Evolutionary conservation across 2,888 invertebrate genomes (phyloP).

Genomic region (Limnephilus rhombicus): DNA sequence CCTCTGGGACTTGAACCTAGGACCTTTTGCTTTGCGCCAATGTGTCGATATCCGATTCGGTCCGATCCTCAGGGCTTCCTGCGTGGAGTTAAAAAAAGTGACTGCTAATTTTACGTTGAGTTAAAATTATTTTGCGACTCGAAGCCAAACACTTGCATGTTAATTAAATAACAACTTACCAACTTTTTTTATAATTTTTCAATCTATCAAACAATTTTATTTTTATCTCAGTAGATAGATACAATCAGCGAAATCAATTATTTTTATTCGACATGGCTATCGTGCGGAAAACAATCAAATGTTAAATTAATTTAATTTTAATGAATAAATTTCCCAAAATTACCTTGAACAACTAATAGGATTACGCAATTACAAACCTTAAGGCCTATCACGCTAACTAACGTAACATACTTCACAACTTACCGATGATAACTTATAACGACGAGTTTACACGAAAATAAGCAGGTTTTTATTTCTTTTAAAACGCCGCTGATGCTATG

Average conservation of each 20-base stretch:
- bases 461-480: too few species aligned
- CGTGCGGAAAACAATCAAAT: neutral
- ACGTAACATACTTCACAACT: neutral
- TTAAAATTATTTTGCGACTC: neutral
- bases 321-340: neutral
- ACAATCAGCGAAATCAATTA: neutral
- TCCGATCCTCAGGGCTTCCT: too few species aligned
- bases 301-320: neutral
- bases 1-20: too few species aligned
- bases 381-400: neutral
- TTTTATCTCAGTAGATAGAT: neutral
- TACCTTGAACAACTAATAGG: neutral
- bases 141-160: neutral
- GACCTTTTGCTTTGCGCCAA: too few species aligned
- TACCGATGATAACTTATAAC: neutral
- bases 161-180: neutral
- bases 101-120: too few species aligned
- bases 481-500: too few species aligned
- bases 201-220: neutral
- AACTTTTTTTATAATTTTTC: neutral
- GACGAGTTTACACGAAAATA: too few species aligned
- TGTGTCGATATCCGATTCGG: too few species aligned
- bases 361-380: neutral
- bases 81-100: too few species aligned
- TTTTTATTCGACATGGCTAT: neutral